Base-by-base conservation (phyloP, 2,888 invertebrate genomes). In the Epinotia brunnichana region DNA sequence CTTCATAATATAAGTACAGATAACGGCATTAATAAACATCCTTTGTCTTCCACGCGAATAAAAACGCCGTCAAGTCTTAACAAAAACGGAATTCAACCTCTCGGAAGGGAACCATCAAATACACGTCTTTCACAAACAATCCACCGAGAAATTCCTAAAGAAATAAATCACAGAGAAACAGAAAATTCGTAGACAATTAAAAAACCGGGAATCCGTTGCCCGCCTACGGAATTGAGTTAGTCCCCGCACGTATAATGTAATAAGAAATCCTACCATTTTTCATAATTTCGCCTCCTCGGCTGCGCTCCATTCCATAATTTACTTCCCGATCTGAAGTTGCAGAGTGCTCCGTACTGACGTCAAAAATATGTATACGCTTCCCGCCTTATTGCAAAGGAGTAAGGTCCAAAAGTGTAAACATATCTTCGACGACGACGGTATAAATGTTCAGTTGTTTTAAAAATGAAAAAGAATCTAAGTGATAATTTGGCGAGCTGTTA, bases 251-350 rank as follows among this genome's bases (percentile, higher is more conserved):
- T 77, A 79, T 79, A 79, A 78, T 80, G 79, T 79, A 76, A 79
- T 74, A 75, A 74, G 70, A 73, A 70, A 79, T 75, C 77, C 78
- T 66, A 77, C 83, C 86, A 88, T 91, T 90, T 87, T 86, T 92
- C 88, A 90, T 90, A 90, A 90, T 87, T 87, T 85, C 77, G 76
- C 77, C 76, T 83, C 84, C 77, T 79, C 70, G 82, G 82, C 76
- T 81, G 80, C 79, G 77, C 76, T 81, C 80, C 79, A 77, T 76
- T 77, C 81, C 84, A 85, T 90, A 90, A 91, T 90, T 91, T 91
- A 91, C 89, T 88, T 92, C 91, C 90, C 91, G 91, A 91, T 92
- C 89, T 68, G 48, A 62, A 68, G 57, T 48, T 66, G 66, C 56
- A 60, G 48, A 59, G 72, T 54, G 41, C 60, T 60, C 56, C 35